Evolutionary conservation across 2,113 vertebrate genomes (phyloP).

Genomic region (Ameiurus melas): DNA sequence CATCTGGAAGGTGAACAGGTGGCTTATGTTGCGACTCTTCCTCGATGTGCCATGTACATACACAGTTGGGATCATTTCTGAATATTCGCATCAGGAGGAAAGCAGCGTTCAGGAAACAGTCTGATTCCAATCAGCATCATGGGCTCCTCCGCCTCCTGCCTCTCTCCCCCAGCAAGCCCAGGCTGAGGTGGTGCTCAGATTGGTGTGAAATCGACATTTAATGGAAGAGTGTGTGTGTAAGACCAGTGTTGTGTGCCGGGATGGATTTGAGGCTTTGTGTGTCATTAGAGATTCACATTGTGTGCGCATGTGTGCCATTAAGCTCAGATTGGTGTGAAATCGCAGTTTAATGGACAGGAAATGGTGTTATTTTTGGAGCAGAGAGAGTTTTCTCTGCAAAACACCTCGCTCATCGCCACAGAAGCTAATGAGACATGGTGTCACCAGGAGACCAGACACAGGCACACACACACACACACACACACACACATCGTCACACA

Average conservation of each 20-base stretch:
- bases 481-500: background rate
- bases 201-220: conserved; percentile 60
- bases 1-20: background rate
- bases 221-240: conserved; percentile 49
- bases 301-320: conserved; percentile 47
- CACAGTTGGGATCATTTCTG: background rate
- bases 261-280: conserved; percentile 51
- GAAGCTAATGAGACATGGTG: conserved; percentile 60
- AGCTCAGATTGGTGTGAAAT: conserved; percentile 79
- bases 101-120: conserved; percentile 13
- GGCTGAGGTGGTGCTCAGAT: conserved; percentile 48
- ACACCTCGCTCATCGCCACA: conserved; percentile 73
- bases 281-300: conserved; percentile 50
- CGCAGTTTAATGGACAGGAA: conserved; percentile 73
- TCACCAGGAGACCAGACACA: conserved; percentile 39
- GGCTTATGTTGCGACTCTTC: conserved; percentile 2
- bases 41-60: background rate
- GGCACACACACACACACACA: background rate
- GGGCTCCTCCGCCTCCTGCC: background rate
- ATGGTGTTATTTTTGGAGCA: conserved; percentile 79
- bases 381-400: conserved; percentile 58
- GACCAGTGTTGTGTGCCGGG: conserved; percentile 45
- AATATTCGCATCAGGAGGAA: background rate
- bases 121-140: conserved; percentile 25
- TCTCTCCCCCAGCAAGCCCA: conserved; percentile 41